These are phyloP conservation scores for Zophobas morio DNA, from an alignment of 1,140 invertebrate species.

Conservation along the genomic window DNA sequence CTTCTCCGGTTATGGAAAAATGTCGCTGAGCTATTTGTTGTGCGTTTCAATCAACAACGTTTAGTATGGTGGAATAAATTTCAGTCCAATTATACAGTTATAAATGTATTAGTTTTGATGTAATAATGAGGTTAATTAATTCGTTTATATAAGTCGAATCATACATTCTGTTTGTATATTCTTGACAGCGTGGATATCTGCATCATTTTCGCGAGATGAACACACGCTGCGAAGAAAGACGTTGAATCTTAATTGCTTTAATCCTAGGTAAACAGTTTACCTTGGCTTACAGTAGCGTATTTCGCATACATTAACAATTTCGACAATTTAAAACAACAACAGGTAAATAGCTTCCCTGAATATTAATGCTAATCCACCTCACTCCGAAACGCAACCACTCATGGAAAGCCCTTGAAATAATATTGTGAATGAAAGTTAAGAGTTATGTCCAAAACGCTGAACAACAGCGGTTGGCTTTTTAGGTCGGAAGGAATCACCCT, in stretches of 20 bases:
- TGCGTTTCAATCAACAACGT: too few species aligned
- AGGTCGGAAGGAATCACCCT: too few species aligned
- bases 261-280: background rate
- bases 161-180: background rate
- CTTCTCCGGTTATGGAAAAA: too few species aligned
- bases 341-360: background rate
- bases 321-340: constrained; percentile 6
- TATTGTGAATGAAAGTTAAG: background rate
- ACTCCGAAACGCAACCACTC: background rate
- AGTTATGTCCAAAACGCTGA: background rate
- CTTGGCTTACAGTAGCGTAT: background rate
- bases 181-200: too few species aligned
- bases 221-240: background rate
- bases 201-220: too few species aligned
- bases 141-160: too few species aligned
- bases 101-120: too few species aligned
- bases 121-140: too few species aligned
- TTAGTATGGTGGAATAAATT: too few species aligned
- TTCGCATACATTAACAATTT: constrained; percentile 1
- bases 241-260: background rate
- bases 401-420: constrained; percentile 9
- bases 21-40: too few species aligned
- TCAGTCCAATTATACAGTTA: too few species aligned
- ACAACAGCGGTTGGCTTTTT: background rate
- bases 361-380: constrained; percentile 12